Evolutionary conservation across 2,113 vertebrate genomes (phyloP), one percentile per base, ranked within the genome.

Genomic region (Nicator chloris): DNA sequence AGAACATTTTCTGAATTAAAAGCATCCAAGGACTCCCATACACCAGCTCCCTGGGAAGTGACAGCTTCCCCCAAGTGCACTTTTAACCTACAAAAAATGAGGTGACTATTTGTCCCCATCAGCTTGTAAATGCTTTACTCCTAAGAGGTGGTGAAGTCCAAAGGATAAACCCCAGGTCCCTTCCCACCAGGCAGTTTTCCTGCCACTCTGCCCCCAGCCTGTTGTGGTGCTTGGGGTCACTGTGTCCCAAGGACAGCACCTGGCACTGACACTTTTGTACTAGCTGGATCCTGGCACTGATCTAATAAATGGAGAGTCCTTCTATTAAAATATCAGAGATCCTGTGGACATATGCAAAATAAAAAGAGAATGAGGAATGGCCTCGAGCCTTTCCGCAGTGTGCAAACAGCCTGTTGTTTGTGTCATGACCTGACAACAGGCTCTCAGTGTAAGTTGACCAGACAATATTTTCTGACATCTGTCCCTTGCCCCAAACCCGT

Each of bases 181-280:
- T 49, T 60, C 30, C 50, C 22, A 5, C 8, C 0, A 0, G 15
- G 51, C 64, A 88, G 59, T 51, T 50, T 23, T 24, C 30, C 78
- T 60, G 33, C 7, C 39, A 8, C 53, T 40, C 40, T 54, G 19
- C 28, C 60, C 27, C 30, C 13, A 53, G 20, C 9, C 16, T 30
- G 33, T 4, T 6, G 0, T 7, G 45, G n/a, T 14, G 28, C 33
- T 3, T 4, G 28, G 10, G n/a, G 20, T 30, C 40, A 16, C 47
- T 26, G 39, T 31, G 54, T 22, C 16, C 47, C 40, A 21, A 47
- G 39, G 54, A 37, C 47, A 68, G 47, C 16, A 44, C 37, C 28
- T 20, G 45, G 33, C 39, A 65, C 44, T 19, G 50, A 24, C 2
- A 19, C 9, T 28, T 45, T 21, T 30, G 30, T 40, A 19, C 40